Evolutionary conservation across 1,140 invertebrate species (phyloP).

Genomic region (Ptiloglossa arizonensis): DNA sequence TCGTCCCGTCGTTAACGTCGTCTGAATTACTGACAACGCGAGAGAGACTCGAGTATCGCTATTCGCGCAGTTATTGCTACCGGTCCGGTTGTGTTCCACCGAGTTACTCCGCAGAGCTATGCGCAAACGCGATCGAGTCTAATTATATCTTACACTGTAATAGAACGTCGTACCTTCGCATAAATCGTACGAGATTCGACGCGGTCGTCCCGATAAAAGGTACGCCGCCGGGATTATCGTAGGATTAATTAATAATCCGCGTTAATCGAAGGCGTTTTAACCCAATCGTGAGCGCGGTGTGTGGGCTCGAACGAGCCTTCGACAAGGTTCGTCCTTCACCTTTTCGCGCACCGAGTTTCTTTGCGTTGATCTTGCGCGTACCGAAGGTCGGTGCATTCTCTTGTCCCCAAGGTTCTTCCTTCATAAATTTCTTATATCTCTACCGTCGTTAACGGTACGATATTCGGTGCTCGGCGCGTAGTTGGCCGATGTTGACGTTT

Average conservation of each 20-base stretch:
- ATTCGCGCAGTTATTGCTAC: not conserved
- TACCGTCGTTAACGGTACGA: slow-evolving; percentile 22
- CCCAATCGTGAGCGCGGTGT: slow-evolving; percentile 27
- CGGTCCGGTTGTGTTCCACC: too few species aligned
- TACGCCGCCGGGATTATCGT: slow-evolving; percentile 14
- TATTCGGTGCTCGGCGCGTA: not conserved
- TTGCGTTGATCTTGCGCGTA: slow-evolving; percentile 39
- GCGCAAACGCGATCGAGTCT: not conserved
- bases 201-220: not conserved
- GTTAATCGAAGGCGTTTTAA: slow-evolving; percentile 43
- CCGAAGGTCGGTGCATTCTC: slow-evolving; percentile 59
- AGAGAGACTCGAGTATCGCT: not conserved
- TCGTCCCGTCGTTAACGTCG: not conserved
- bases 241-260: slow-evolving; percentile 41
- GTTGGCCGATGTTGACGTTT: not conserved
- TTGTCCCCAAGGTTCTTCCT: slow-evolving; percentile 55
- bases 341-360: slow-evolving; percentile 40
- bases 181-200: slow-evolving; percentile 23
- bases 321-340: slow-evolving; percentile 51
- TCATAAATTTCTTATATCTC: slow-evolving; percentile 30
- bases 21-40: not conserved
- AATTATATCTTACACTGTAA: not conserved
- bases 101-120: not conserved
- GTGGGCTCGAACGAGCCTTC: slow-evolving; percentile 41
- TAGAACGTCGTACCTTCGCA: not conserved